These are phyloP conservation scores for Biston betularia DNA, from an alignment of 2,888 invertebrate species.

Conservation along the genomic window DNA sequence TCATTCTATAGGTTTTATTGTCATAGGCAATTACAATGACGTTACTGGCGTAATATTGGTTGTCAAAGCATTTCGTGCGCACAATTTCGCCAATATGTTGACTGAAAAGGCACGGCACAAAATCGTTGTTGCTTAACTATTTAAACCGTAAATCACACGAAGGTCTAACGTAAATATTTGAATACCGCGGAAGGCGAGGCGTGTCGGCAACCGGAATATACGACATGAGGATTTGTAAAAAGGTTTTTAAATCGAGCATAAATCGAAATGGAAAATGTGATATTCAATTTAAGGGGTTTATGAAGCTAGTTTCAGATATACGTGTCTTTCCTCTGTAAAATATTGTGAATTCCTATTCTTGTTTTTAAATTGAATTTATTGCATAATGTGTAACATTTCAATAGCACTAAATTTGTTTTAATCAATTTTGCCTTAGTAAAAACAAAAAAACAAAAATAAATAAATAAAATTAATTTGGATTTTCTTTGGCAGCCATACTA, in stretches of 20 bases:
- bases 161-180: constrained; percentile 67
- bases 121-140: constrained; percentile 23
- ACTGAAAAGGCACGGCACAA: background rate
- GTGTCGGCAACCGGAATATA: constrained; percentile 59
- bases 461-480: too few species aligned
- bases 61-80: background rate
- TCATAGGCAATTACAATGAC: background rate
- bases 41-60: background rate
- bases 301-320: background rate
- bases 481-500: too few species aligned
- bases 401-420: too few species aligned
- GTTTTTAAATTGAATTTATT: background rate
- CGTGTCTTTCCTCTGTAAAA: background rate
- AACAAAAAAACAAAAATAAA: too few species aligned
- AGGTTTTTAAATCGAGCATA: constrained; percentile 56
- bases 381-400: too few species aligned
- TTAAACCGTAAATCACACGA: constrained; percentile 46
- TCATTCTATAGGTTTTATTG: too few species aligned
- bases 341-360: too few species aligned
- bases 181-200: constrained; percentile 58
- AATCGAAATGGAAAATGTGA: constrained; percentile 23
- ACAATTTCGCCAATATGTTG: background rate
- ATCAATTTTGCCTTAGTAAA: too few species aligned
- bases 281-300: constrained; percentile 16
- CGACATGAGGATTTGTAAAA: constrained; percentile 54